Conservation (phyloP, 2,113 vertebrate genomes). For the Lonchura striata region DNA sequence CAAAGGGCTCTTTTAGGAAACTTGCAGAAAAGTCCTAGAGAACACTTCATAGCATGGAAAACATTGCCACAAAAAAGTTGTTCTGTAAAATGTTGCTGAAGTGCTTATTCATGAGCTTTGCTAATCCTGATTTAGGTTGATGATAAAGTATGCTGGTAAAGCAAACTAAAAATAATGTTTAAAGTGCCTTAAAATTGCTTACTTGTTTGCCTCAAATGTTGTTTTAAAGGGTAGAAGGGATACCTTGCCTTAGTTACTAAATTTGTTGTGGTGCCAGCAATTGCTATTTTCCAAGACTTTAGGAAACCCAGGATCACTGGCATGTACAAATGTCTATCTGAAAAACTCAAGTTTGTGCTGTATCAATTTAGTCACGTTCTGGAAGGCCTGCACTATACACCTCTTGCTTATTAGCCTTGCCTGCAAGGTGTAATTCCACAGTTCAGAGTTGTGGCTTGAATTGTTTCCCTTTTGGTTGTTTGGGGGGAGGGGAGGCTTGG, state of each 20-base stretch:
- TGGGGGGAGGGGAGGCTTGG: neutral
- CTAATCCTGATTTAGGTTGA: slow-evolving; percentile 24
- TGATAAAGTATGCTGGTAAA: slow-evolving; percentile 27
- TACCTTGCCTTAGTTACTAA: slow-evolving; percentile 65
- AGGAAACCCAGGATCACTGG: slow-evolving; percentile 57
- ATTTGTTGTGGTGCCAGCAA: slow-evolving; percentile 58
- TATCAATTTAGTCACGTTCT: neutral
- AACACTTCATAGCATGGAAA: slow-evolving; percentile 23
- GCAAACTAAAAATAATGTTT: slow-evolving; percentile 55
- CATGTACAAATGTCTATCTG: slow-evolving; percentile 15
- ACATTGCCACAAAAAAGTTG: neutral
- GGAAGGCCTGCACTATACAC: neutral
- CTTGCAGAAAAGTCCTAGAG: neutral
- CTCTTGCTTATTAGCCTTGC: neutral
- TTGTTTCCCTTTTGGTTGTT: neutral
- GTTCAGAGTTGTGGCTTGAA: neutral
- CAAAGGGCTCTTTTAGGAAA: slow-evolving; percentile 30
- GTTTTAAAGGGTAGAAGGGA: slow-evolving; percentile 23
- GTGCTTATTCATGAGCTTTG: neutral
- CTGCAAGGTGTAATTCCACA: neutral
- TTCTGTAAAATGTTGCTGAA: slow-evolving; percentile 35
- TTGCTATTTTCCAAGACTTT: slow-evolving; percentile 57
- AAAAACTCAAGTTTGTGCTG: neutral
- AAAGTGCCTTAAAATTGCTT: slow-evolving; percentile 80
- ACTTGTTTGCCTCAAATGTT: slow-evolving; percentile 68